A percentile compares a stretch with the other conserved stretches of the same genome.
Evolutionary conservation across 2,113 vertebrate genomes (phyloP).

Genomic region (Tenebrosternarchus preto): DNA sequence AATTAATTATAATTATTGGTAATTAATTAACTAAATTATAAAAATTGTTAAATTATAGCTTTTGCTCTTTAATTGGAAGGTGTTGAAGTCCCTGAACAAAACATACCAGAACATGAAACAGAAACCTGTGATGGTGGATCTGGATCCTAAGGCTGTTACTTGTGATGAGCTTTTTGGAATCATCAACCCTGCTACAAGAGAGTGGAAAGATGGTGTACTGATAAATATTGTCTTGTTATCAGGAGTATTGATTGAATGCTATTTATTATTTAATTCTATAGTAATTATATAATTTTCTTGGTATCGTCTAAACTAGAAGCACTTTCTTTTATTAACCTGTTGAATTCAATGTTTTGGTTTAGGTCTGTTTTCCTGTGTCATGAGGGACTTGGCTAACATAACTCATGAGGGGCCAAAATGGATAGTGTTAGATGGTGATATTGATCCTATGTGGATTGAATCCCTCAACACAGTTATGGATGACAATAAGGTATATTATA

Average conservation of each 20-base stretch:
- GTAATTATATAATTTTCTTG: too few relatives aligned
- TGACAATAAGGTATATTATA: slow-evolving; percentile 96
- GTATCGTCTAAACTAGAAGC: neutral
- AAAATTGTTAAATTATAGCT: too few relatives aligned
- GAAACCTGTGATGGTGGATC: slow-evolving; percentile 87
- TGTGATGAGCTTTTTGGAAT: slow-evolving; percentile 86
- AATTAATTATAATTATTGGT: too few relatives aligned
- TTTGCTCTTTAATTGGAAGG: slow-evolving; percentile 51
- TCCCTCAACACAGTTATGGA: slow-evolving; percentile 99
- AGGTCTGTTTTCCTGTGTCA: slow-evolving; percentile 92
- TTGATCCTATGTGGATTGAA: slow-evolving; percentile 99
- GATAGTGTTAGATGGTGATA: slow-evolving; percentile 96
- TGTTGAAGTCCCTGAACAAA: slow-evolving; percentile 84
- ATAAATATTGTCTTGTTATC: neutral
- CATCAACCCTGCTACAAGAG: slow-evolving; percentile 87
- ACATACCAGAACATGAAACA: slow-evolving; percentile 89
- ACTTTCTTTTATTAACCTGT: too few relatives aligned
- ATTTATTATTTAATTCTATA: too few relatives aligned
- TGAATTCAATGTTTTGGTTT: slow-evolving; percentile 7
- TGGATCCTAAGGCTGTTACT: slow-evolving; percentile 89
- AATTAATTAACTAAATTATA: too few relatives aligned
- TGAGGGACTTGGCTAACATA: slow-evolving; percentile 89
- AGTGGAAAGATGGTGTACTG: slow-evolving; percentile 92
- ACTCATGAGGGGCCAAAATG: slow-evolving; percentile 90
- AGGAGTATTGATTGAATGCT: too few relatives aligned